Evolutionary conservation across 2,888 invertebrate genomes (phyloP), one percentile per base, ranked within the genome.

Genomic region (Drosophila infuscata): DNA sequence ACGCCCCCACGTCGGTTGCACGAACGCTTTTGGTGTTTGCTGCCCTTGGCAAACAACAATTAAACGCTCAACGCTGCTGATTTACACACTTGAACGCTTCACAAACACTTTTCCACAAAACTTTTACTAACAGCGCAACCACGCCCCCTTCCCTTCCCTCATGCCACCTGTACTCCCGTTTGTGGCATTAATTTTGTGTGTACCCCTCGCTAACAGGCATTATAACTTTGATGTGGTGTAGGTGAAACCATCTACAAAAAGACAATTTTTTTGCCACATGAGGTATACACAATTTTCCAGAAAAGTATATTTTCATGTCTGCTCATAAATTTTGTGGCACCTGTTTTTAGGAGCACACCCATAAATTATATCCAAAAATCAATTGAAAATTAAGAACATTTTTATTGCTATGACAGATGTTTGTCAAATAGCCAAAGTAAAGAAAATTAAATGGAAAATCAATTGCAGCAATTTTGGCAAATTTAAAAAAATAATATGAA

Each of bases 11-110:
- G 20, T 38, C 4, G 25, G 9, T 33, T n/a, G 51, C 48, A 38
- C 63, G 38, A 63, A 36, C 72, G 71, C 77, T 77, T 72, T 66
- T 74, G 49, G 54, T 60, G 54, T 70, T 36, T 63, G 56, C 67
- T 79, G 76, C 71, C 78, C 79, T 77, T 76, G 70, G 75, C 75
- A 77, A 88, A 84, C 78, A 84, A 81, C 88, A 89, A 89, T 85
- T 89, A 85, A 88, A 74, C 60, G 75, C 88, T 77, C 70, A 69
- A 67, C 84, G 74, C 84, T 71, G 70, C 85, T 64, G 75, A 87
- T 82, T 87, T 70, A 70, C 79, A 80, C 75, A 74, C 74, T 85
- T 63, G 70, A 84, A 71, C 71, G 71, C 71, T 88, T 73, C 66
- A 74, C 80, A 89, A 83, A 79, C 80, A 79, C 76, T 77, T 82